These are phyloP conservation scores for Rattus rattus DNA, from an alignment of 2,113 vertebrate species.

Conservation along the genomic window DNA sequence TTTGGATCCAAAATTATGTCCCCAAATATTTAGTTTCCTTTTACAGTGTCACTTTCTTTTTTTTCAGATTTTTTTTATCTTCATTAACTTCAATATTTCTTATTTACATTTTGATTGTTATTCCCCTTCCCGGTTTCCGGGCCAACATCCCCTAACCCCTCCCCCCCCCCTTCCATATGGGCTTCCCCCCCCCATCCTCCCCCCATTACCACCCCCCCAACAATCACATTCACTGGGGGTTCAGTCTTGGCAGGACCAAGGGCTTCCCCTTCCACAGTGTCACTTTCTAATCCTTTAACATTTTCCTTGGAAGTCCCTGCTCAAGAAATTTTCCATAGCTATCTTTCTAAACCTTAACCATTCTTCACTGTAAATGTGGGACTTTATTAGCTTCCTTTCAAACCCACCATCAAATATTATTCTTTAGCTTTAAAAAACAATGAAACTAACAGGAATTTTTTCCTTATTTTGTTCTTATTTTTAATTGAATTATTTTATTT, in stretches of 20 bases:
- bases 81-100: neutral
- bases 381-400: neutral
- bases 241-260: too few relatives aligned
- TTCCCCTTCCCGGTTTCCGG: too few relatives aligned
- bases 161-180: too few relatives aligned
- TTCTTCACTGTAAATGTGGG: conserved; percentile 1
- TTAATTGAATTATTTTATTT: too few relatives aligned
- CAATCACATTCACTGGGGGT: too few relatives aligned
- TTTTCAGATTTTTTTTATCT: too few relatives aligned
- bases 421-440: conserved; percentile 45
- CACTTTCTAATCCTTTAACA: conserved; percentile 7
- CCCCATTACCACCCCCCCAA: too few relatives aligned
- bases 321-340: conserved; percentile 6
- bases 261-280: neutral
- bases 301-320: conserved; percentile 3
- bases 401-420: neutral
- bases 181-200: too few relatives aligned
- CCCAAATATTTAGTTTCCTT: conserved; percentile 17
- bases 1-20: conserved; percentile 33
- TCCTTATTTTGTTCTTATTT: too few relatives aligned
- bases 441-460: neutral
- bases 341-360: conserved; percentile 22
- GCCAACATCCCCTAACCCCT: too few relatives aligned
- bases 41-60: neutral
- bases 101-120: too few relatives aligned